Conservation (phyloP, 1,140 invertebrate genomes). For the Lordiphosa clarofinis region DNA sequence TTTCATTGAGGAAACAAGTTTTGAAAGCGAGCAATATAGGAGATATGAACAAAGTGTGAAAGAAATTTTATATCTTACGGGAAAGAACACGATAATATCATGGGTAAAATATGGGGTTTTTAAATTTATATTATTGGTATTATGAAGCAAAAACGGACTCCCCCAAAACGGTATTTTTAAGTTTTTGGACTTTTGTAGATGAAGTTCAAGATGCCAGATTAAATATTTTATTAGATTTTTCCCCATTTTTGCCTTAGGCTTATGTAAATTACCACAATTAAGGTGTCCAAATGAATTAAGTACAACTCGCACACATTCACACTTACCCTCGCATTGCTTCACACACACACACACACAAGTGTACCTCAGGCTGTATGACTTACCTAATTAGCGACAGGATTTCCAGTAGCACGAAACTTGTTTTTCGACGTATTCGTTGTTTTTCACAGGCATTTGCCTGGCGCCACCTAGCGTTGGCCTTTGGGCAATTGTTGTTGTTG, state of each 20-base stretch:
- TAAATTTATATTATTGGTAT: no score
- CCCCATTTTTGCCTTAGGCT: slow-evolving; percentile 20
- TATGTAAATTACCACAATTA: slow-evolving; percentile 61
- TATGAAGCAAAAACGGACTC: no score
- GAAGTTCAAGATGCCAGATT: no score
- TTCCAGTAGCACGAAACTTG: slow-evolving; percentile 49
- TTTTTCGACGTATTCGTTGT: slow-evolving; percentile 10
- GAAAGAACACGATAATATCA: no score
- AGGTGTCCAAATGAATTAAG: slow-evolving; percentile 53
- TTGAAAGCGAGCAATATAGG: no score
- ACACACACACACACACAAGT: slow-evolving; percentile 6
- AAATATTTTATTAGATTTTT: no score
- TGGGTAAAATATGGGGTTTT: no score
- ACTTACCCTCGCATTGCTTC: background rate
- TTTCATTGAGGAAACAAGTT: no score
- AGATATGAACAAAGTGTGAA: no score
- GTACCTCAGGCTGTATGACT: slow-evolving; percentile 28
- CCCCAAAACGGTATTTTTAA: no score
- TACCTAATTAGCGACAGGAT: slow-evolving; percentile 70
- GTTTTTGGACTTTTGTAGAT: no score
- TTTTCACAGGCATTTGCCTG: slow-evolving; percentile 3
- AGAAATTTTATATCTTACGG: no score
- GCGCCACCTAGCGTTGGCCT: slow-evolving; percentile 39
- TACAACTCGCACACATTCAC: slow-evolving; percentile 30
- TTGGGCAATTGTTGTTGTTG: slow-evolving; percentile 35